Evolutionary conservation across 2,888 invertebrate genomes (phyloP).

Genomic region (Orchesellides sinensis): DNA sequence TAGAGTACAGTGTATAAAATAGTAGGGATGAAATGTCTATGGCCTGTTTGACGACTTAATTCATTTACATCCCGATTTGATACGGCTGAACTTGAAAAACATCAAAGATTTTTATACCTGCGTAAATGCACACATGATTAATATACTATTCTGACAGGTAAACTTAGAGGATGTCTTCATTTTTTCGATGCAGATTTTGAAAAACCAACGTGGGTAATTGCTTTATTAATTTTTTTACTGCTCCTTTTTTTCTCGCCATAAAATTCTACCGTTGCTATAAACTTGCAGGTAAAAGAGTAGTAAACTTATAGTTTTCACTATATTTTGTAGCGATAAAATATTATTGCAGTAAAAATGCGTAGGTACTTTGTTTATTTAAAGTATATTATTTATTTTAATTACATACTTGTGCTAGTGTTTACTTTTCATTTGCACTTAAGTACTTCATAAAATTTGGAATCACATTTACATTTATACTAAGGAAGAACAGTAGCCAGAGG

Average conservation of each 20-base stretch:
- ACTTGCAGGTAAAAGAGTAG: neutral
- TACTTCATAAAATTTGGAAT: conserved; percentile 21
- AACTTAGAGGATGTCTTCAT: conserved; percentile 14
- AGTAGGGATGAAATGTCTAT: neutral
- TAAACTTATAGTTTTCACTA: neutral
- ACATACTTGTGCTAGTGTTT: conserved; percentile 3
- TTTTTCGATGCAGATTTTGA: conserved; percentile 22
- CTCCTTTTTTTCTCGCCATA: conserved; percentile 59
- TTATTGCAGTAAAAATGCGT: neutral
- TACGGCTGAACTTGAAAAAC: neutral
- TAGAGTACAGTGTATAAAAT: neutral
- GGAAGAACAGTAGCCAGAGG: no score
- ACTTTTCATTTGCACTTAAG: conserved; percentile 42
- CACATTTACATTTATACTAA: no score
- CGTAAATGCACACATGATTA: neutral
- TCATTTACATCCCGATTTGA: conserved; percentile 12
- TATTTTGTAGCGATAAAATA: conserved; percentile 5
- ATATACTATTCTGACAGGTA: neutral
- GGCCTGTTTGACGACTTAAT: conserved; percentile 45
- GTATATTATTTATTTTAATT: neutral
- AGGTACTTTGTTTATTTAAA: neutral
- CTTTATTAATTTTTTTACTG: conserved; percentile 52
- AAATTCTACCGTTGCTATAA: conserved; percentile 23
- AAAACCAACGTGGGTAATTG: conserved; percentile 31
- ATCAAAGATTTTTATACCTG: neutral